Base-by-base conservation (phyloP, 2,888 invertebrate species). In the Drepana falcataria region DNA sequence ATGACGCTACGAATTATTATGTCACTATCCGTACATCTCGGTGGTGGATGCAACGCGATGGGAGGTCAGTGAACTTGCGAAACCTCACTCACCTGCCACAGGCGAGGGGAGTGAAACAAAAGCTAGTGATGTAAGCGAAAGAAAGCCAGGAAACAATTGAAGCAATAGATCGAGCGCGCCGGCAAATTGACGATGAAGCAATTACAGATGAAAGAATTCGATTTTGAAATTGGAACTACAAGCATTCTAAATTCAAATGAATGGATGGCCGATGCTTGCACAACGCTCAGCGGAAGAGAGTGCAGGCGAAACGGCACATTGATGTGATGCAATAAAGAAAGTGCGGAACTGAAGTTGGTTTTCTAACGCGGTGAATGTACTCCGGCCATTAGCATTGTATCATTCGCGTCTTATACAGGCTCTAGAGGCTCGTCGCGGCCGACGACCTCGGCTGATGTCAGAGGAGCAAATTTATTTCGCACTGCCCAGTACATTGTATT, bases 311-410 rank as follows among this genome's bases (percentile, higher is more conserved):
- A 87, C 86, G 79, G 85, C 85, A 81, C 77, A 83, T 76, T 70
- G 74, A 69, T 62, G 83, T 90, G 88, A 89, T 87, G 89, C 85
- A 89, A 91, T 83, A 82, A 90, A 88, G 91, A 91, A 90, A 91
- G 90, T 88, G 85, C 90, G 89, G 89, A 90, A 89, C 84, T 85
- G 81, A 85, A 83, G 86, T 87, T 85, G 84, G 81, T 88, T 88
- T 87, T 87, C 87, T 87, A 87, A 77, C 80, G 85, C 87, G 89
- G 89, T 89, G 89, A 90, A 90, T 75, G 90, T 87, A 87, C 89
- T 84, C 72, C 77, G 75, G 74, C 81, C 77, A 87, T 87, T 87
- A 84, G 83, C 80, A 77, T 82, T 82, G 80, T 86, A 86, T 86
- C 82, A 85, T 83, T 83, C 74, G 80, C 77, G 77, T 74, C 68